Evolutionary conservation across 2,888 invertebrate genomes (phyloP).

Genomic region (Cremastinae sp.): DNA sequence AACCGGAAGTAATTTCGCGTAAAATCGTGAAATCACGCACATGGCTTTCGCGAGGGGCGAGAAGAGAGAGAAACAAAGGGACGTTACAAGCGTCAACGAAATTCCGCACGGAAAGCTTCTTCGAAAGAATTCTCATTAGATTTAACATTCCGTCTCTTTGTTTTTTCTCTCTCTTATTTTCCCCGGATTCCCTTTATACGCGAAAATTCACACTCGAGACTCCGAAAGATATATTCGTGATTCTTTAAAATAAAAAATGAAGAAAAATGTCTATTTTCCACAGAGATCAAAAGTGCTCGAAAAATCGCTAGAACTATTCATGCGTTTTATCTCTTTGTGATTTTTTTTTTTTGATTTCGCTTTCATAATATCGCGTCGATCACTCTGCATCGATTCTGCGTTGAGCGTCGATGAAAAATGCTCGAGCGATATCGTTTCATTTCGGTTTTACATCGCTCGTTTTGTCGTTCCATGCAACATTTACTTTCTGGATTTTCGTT

Average conservation of each 20-base stretch:
- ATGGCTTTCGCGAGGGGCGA: slow-evolving; percentile 1
- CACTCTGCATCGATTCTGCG: not conserved
- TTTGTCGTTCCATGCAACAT: slow-evolving; percentile 22
- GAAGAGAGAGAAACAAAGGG: slow-evolving; percentile 6
- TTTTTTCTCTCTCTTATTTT: not conserved
- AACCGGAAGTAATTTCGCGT: slow-evolving; percentile 50
- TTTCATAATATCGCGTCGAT: not conserved
- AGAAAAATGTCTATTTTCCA: not conserved
- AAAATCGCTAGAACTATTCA: not conserved
- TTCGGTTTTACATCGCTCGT: not conserved
- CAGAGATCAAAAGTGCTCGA: not conserved
- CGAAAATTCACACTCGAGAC: not conserved
- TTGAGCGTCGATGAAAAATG: slow-evolving; percentile 9
- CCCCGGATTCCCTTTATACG: no score
- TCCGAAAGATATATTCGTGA: no score
- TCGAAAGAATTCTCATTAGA: slow-evolving; percentile 2
- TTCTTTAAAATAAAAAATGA: no score
- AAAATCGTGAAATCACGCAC: slow-evolving; percentile 46
- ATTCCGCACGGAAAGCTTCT: slow-evolving; percentile 28
- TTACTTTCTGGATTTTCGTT: not conserved
- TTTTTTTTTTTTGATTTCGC: not conserved
- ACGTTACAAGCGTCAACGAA: slow-evolving; percentile 46
- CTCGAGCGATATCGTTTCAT: not conserved
- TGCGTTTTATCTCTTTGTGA: not conserved
- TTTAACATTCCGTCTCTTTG: not conserved